phyloP scores from a whole-genome alignment of 2,797 vertebrate species.

The Scolopax rusticola region DNA sequence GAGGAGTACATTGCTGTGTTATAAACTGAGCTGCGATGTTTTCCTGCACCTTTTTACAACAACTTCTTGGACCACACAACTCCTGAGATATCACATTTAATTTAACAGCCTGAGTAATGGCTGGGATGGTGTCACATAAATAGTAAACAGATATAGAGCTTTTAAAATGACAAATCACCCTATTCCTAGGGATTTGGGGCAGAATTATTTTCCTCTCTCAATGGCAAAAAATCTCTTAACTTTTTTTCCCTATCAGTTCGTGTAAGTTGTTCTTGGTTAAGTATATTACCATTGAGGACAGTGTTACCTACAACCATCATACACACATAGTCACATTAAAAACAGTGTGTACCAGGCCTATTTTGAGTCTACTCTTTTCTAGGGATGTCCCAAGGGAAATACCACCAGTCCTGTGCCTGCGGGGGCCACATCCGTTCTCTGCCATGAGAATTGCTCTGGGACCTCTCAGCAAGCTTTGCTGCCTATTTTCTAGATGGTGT shows the following conservation, averaged over 20 bases:
- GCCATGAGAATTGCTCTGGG: background rate
- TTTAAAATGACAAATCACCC: background rate
- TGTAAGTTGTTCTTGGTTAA: background rate
- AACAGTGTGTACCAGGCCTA: background rate
- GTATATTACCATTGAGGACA: rapidly evolving
- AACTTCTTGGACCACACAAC: background rate
- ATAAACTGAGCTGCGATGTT: background rate
- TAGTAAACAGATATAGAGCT: background rate
- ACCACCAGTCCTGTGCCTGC: background rate
- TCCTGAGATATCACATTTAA: background rate
- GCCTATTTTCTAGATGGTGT: background rate
- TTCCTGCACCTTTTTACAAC: background rate
- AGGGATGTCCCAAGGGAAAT: background rate
- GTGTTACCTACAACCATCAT: rapidly evolving
- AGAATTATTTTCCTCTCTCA: background rate
- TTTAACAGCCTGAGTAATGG: background rate
- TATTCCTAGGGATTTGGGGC: background rate
- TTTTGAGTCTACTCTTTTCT: background rate
- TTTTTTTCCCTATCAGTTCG: background rate
- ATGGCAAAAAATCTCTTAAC: background rate
- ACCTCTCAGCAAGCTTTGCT: background rate
- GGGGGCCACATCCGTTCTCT: rapidly evolving
- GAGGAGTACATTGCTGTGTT: background rate
- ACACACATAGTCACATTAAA: background rate
- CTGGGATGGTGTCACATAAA: background rate